Base-by-base conservation (phyloP, 2,113 vertebrate species). In the Leucoraja erinaceus region DNA sequence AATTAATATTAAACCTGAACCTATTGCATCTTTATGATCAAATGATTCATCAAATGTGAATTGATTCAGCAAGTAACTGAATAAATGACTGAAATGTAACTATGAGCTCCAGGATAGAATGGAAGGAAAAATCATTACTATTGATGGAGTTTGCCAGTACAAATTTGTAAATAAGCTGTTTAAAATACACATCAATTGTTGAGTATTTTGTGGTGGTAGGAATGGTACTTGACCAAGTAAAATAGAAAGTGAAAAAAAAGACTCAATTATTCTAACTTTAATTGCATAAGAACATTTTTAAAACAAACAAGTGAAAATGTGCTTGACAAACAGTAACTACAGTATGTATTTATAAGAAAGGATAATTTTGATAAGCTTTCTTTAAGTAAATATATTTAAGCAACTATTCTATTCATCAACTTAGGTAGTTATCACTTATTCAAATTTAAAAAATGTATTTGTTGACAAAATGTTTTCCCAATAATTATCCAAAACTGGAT, bases 391-490 rank as follows among this genome's bases (percentile, higher is more conserved):
- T 91, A 38, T 91, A 1, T 47, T 47, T 16, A 31, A 72, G 38
- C 66, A 72, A 54, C 25, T 38, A 38, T 88, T 66, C 61, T 72
- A 68, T 22, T 72, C 11, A 11, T 59, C 22, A 20, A 31, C 56
- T 66, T 70, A 22, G 18, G 20, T 68, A 91, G 20, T 91, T 91
- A 72, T 91, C 72, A 91, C 28, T 91, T 18, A 68, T 54, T 91
- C 10, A 28, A 72, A 91, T 91, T 72, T 74, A 25, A 91, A 91
- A 91, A 72, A 10, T 25, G 28, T 91, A 74, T 70, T 47, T 9
- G 10, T 22, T 72, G 63, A 91, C 68, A 31, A 91, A 72, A 38
- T 70, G 66, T 22, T 28, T 47, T 72, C 68, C 33, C 20, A 72
- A 20, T 31, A 28, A 72, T 38, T 91, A 38, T 72, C 18, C 90